phyloP scores from a whole-genome alignment of 2,113 vertebrate species.

The Austrofundulus limnaeus region DNA sequence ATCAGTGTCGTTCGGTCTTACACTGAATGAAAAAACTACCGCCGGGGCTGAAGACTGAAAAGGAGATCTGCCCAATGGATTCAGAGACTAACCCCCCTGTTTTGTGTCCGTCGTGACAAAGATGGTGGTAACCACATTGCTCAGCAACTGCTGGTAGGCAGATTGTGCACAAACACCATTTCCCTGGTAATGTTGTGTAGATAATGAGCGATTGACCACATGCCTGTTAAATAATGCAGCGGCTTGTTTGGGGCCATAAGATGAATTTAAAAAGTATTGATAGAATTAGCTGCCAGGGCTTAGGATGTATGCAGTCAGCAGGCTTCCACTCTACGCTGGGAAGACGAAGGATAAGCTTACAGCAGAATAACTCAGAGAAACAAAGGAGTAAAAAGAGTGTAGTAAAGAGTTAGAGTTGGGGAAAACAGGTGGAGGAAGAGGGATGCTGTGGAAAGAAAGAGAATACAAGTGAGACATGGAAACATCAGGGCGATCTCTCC shows the following conservation, averaged over 20 bases:
- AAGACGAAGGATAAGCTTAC: constrained; percentile 70
- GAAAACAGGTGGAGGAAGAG: constrained; percentile 20
- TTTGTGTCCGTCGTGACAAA: constrained; percentile 51
- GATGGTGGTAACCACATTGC: constrained; percentile 34
- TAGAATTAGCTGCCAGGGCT: constrained; percentile 85
- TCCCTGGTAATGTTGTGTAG: constrained; percentile 87
- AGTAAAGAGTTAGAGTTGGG: constrained; percentile 3
- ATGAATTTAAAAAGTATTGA: constrained; percentile 98
- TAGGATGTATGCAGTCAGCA: constrained; percentile 86
- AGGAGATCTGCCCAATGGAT: constrained; percentile 64
- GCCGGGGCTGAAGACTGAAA: constrained; percentile 54
- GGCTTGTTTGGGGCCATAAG: constrained; percentile 84
- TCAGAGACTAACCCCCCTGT: constrained; percentile 57
- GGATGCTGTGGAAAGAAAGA: constrained; percentile 40
- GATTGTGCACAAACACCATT: constrained; percentile 71
- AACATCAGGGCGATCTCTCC: constrained; percentile 63
- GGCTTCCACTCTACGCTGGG: constrained; percentile 83
- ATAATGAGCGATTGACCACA: constrained; percentile 91
- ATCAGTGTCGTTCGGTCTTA: constrained; percentile 22
- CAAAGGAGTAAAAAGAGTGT: constrained; percentile 21
- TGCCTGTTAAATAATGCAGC: constrained; percentile 92
- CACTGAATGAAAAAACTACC: constrained; percentile 49
- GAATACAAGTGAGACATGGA: constrained; percentile 62
- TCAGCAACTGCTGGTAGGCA: constrained; percentile 49
- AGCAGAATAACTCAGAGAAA: constrained; percentile 50